phyloP scores from a whole-genome alignment of 2,888 invertebrate genomes.

The Catocala fraxini region DNA sequence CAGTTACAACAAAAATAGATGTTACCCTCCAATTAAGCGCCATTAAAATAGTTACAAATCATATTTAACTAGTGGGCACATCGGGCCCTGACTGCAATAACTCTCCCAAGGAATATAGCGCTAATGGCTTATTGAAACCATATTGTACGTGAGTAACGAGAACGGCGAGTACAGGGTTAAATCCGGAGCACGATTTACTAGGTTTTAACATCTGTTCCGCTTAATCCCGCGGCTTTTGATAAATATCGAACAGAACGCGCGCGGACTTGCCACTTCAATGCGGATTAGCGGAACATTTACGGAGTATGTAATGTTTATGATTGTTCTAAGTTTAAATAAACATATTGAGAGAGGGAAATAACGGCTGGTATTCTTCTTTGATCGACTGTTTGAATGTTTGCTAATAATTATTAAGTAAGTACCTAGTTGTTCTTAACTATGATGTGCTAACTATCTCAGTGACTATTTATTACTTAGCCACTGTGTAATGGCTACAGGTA shows the following conservation, averaged over 20 bases:
- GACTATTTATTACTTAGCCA: too few relatives aligned
- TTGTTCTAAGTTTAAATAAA: too few relatives aligned
- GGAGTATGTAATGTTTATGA: constrained; percentile 14
- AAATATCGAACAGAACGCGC: constrained; percentile 39
- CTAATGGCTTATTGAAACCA: constrained; percentile 64
- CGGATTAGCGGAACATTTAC: constrained; percentile 15
- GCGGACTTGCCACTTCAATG: constrained; percentile 31
- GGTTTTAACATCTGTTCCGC: constrained; percentile 51
- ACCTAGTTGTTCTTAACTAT: too few relatives aligned
- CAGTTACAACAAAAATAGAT: constrained; percentile 52
- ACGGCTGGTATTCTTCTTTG: too few relatives aligned
- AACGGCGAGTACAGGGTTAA: constrained; percentile 32
- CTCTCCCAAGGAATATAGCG: constrained; percentile 52
- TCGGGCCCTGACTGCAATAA: constrained; percentile 49
- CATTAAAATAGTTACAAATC: constrained; percentile 61
- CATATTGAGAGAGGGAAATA: too few relatives aligned
- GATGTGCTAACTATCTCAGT: too few relatives aligned
- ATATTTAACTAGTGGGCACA: constrained; percentile 51
- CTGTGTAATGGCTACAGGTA: too few relatives aligned
- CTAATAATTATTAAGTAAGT: too few relatives aligned
- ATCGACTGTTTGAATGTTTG: too few relatives aligned
- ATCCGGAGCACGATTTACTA: constrained; percentile 41
- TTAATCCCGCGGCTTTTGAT: constrained; percentile 47
- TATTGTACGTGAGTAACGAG: constrained; percentile 54
- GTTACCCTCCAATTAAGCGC: constrained; percentile 53